These are phyloP conservation scores for Aleadryas rufinucha DNA, from an alignment of 2,113 vertebrate genomes.

Conservation along the genomic window DNA sequence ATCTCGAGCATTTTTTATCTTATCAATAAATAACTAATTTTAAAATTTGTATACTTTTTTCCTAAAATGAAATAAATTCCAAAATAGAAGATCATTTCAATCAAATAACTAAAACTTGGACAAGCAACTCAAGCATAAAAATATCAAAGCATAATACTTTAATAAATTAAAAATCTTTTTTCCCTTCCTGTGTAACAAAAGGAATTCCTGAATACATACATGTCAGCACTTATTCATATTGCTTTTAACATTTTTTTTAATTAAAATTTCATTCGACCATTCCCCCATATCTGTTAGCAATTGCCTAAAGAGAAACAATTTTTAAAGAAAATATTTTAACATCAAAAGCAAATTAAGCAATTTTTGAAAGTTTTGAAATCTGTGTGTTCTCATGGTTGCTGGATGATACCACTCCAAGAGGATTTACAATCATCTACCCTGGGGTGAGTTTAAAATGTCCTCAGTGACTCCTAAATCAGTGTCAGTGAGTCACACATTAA, in stretches of 20 bases:
- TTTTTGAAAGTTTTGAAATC: not conserved
- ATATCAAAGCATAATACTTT: not conserved
- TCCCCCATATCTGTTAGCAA: fast-evolving
- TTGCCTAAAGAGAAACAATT: not conserved
- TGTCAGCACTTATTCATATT: not conserved
- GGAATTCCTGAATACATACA: not conserved
- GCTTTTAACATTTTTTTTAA: not conserved
- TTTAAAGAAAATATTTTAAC: not conserved
- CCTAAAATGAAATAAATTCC: not conserved
- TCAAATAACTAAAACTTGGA: not conserved
- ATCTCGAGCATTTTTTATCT: not conserved
- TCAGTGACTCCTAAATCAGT: not conserved
- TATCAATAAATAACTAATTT: not conserved
- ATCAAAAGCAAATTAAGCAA: not conserved
- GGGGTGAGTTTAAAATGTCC: not conserved
- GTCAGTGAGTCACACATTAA: not conserved
- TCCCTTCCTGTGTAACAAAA: not conserved
- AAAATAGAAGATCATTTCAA: not conserved
- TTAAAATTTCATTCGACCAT: not conserved
- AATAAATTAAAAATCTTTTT: not conserved
- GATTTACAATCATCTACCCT: not conserved
- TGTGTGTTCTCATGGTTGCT: not conserved
- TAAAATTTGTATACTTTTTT: not conserved
- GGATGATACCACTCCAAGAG: not conserved
- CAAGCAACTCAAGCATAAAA: not conserved